Evolutionary conservation across 2,888 invertebrate species (phyloP).

Genomic region (Orthonychiurus folsomi): DNA sequence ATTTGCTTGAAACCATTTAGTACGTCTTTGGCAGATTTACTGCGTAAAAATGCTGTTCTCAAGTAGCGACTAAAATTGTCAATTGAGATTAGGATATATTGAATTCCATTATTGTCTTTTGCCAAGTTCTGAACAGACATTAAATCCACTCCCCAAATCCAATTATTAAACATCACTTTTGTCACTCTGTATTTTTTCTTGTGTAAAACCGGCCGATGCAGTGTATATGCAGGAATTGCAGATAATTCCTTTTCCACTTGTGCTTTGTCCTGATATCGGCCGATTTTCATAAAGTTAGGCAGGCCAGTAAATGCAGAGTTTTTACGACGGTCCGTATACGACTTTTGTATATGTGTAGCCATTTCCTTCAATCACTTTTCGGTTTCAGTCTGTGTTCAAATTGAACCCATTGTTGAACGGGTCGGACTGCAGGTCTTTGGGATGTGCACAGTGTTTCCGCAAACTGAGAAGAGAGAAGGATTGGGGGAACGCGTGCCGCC

Average conservation of each 20-base stretch:
- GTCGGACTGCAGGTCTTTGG: not conserved
- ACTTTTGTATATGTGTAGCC: too few relatives aligned
- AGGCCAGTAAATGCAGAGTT: slow-evolving; percentile 3
- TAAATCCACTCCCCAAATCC: not conserved
- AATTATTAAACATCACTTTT: not conserved
- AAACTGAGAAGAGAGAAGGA: not conserved
- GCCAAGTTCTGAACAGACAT: slow-evolving; percentile 10
- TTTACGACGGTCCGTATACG: not conserved
- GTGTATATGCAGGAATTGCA: not conserved
- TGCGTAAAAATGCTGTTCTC: not conserved
- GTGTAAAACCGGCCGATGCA: not conserved
- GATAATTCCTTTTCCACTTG: not conserved
- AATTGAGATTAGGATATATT: slow-evolving; percentile 4
- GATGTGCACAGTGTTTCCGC: not conserved
- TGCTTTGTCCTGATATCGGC: not conserved
- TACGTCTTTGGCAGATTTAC: not conserved
- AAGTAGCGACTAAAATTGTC: not conserved
- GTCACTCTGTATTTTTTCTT: not conserved
- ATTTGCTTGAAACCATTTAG: not conserved
- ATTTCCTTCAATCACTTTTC: too few relatives aligned
- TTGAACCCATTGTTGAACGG: not conserved
- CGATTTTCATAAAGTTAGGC: not conserved
- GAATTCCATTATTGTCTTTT: not conserved
- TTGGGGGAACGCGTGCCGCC: too few relatives aligned
- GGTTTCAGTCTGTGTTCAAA: not conserved